phyloP scores from a whole-genome alignment of 2,797 vertebrate genomes.

The Sylvia borin region DNA sequence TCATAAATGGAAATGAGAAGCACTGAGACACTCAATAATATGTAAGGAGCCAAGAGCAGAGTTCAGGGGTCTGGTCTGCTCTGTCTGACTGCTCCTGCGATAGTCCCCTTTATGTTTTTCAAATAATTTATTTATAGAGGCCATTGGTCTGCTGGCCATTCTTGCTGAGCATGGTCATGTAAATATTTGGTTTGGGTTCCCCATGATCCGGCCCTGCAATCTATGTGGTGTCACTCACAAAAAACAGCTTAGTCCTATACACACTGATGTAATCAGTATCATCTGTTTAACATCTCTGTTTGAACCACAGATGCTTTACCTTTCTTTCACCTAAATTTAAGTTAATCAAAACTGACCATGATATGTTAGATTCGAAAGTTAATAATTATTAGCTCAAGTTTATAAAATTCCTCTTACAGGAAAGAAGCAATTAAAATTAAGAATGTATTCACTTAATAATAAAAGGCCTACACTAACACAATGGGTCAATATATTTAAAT shows the following conservation, averaged over 20 bases:
- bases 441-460: constrained; percentile 17
- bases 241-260: background rate
- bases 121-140: background rate
- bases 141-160: background rate
- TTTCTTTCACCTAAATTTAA: constrained; percentile 4
- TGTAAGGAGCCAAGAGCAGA: background rate
- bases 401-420: constrained; percentile 34
- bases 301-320: background rate
- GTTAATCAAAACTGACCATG: background rate
- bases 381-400: constrained; percentile 40
- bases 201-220: background rate
- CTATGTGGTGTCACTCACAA: background rate
- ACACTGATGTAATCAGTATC: background rate
- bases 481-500: constrained; percentile 24
- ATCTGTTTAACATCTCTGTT: background rate
- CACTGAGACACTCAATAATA: background rate
- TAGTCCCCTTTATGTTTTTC: background rate
- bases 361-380: constrained; percentile 18
- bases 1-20: constrained; percentile 21
- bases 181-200: background rate
- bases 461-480: constrained; percentile 1
- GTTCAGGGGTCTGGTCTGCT: background rate
- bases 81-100: background rate
- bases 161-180: background rate
- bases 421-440: constrained; percentile 55